Percentiles rank a stretch among this genome's conserved stretches.
phyloP scores from a whole-genome alignment of 2,113 vertebrate species.

The Aleadryas rufinucha region DNA sequence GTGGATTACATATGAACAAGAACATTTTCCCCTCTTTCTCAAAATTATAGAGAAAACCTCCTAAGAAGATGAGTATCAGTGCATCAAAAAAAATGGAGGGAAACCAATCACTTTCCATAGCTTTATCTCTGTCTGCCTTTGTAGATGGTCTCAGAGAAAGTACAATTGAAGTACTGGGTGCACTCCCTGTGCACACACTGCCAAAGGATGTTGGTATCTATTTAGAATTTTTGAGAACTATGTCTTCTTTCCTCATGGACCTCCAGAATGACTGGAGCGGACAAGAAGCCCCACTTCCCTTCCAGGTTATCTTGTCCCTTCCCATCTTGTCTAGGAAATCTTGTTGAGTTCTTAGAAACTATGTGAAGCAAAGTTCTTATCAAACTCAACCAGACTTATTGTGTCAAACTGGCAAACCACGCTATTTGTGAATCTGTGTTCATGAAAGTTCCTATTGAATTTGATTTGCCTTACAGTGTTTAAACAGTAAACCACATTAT shows the following conservation, averaged over 20 bases:
- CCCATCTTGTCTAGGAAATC: background rate
- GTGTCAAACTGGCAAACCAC: background rate
- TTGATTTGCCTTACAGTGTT: background rate
- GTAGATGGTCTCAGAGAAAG: background rate
- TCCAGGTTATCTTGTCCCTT: background rate
- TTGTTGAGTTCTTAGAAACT: background rate
- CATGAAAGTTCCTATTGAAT: background rate
- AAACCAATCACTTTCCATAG: background rate
- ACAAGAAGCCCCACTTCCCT: background rate
- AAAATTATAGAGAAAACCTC: background rate
- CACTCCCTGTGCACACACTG: background rate
- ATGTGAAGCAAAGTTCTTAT: background rate
- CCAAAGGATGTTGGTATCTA: background rate
- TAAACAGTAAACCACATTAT: background rate
- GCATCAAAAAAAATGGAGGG: background rate
- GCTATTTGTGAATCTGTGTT: background rate
- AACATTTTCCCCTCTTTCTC: background rate
- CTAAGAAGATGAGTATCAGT: background rate
- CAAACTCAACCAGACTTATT: background rate
- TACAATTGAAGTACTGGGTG: rapidly evolving
- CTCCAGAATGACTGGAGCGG: background rate
- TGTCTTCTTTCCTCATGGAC: background rate
- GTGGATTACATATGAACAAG: background rate
- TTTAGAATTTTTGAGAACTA: background rate
- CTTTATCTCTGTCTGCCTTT: background rate